Percentiles rank a stretch among this genome's conserved stretches.
Evolutionary conservation across 2,888 invertebrate species (phyloP).

Genomic region (Aproaerema taeniolella): DNA sequence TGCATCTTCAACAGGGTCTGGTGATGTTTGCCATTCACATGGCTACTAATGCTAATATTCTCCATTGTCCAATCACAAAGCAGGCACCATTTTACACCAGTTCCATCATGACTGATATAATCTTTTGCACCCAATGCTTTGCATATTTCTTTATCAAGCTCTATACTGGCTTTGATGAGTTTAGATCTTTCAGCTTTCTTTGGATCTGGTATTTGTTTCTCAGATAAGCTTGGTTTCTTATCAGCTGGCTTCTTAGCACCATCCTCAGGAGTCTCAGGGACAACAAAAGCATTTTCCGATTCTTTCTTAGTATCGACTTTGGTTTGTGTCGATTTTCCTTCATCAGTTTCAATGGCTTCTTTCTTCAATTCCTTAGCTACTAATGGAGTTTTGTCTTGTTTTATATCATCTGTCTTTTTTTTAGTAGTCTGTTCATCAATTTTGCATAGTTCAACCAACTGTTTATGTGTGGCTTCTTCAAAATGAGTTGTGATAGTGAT

Average conservation of each 20-base stretch:
- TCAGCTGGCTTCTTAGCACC: not conserved
- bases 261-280: too few relatives aligned
- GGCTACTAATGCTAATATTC: not conserved
- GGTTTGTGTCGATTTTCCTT: not conserved
- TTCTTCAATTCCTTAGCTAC: too few relatives aligned
- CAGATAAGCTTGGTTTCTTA: not conserved
- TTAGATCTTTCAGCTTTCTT: constrained; percentile 8
- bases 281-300: too few relatives aligned
- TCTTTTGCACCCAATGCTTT: constrained; percentile 21
- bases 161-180: not conserved
- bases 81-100: constrained; percentile 25
- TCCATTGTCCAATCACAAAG: constrained; percentile 29
- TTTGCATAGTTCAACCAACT: too few relatives aligned
- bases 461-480: constrained; percentile 23
- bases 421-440: not conserved
- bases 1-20: constrained; percentile 28
- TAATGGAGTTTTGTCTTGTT: too few relatives aligned
- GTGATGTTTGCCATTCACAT: constrained; percentile 27
- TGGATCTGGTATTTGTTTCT: constrained; percentile 1
- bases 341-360: not conserved
- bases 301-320: too few relatives aligned
- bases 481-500: constrained; percentile 25
- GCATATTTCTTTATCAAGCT: constrained; percentile 22
- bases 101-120: constrained; percentile 21
- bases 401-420: not conserved